Conservation (phyloP, 1,140 invertebrate species). For the Thaumatotibia leucotreta region DNA sequence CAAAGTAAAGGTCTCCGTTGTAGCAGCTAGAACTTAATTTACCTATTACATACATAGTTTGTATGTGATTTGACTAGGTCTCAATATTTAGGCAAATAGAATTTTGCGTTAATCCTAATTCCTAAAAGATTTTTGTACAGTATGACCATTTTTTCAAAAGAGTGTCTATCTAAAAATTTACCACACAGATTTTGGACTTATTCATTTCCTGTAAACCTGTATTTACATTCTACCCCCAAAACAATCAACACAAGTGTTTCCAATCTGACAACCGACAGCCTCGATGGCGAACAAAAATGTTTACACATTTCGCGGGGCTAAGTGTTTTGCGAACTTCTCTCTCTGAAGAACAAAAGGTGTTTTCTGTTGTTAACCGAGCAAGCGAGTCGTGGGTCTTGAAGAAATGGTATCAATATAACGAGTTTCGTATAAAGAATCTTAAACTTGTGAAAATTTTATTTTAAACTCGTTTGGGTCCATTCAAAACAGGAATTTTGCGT, state of each 20-base stretch:
- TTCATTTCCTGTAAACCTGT: neutral
- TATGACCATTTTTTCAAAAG: no score
- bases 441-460: no score
- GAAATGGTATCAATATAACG: neutral
- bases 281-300: neutral
- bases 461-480: no score
- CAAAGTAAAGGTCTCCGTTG: no score
- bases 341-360: neutral
- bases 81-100: no score
- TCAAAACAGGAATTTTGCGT: no score
- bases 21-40: no score
- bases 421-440: no score
- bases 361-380: neutral
- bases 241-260: neutral
- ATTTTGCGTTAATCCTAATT: no score
- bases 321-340: neutral
- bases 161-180: neutral
- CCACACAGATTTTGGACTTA: neutral
- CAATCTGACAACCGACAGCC: neutral
- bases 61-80: no score
- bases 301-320: slow-evolving; percentile 1
- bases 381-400: neutral
- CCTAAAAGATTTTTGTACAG: no score
- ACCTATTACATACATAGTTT: no score
- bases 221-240: neutral